phyloP scores from a whole-genome alignment of 2,888 invertebrate species.

The Ommatoiulus sabulosus region DNA sequence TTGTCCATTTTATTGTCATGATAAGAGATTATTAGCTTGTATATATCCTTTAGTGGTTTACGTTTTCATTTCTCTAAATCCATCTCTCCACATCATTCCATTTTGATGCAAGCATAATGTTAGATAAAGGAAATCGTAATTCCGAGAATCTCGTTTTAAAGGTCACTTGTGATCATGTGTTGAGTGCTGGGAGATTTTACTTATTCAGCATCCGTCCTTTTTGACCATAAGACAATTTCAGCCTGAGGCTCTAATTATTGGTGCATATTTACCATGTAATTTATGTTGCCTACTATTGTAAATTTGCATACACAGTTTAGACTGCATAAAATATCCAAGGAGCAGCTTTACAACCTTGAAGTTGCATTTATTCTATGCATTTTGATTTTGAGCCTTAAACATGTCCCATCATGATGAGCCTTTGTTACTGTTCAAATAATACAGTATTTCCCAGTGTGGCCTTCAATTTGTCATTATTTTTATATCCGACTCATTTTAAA shows the following conservation, averaged over 20 bases:
- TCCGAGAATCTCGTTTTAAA: background rate
- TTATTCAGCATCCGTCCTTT: background rate
- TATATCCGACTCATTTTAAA: background rate
- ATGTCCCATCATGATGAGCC: background rate
- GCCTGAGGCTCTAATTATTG: too few species aligned
- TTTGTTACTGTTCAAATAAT: background rate
- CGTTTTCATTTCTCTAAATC: background rate
- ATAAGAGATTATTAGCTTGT: background rate
- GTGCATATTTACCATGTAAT: too few species aligned
- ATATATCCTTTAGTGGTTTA: background rate
- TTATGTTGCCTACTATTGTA: too few species aligned
- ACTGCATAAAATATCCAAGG: too few species aligned
- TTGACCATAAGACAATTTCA: background rate
- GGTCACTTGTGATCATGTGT: background rate
- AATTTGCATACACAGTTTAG: too few species aligned
- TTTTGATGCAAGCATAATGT: background rate
- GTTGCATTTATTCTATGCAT: too few species aligned
- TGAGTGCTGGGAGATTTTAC: background rate
- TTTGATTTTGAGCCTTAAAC: background rate
- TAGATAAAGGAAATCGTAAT: background rate
- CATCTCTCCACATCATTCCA: background rate
- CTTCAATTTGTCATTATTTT: slow-evolving; percentile 3
- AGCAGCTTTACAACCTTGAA: too few species aligned
- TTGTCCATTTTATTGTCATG: background rate
- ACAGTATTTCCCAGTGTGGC: background rate